These are phyloP conservation scores for Enteromius viviparus DNA, from an alignment of 2,797 vertebrate species.

Conservation along the genomic window DNA sequence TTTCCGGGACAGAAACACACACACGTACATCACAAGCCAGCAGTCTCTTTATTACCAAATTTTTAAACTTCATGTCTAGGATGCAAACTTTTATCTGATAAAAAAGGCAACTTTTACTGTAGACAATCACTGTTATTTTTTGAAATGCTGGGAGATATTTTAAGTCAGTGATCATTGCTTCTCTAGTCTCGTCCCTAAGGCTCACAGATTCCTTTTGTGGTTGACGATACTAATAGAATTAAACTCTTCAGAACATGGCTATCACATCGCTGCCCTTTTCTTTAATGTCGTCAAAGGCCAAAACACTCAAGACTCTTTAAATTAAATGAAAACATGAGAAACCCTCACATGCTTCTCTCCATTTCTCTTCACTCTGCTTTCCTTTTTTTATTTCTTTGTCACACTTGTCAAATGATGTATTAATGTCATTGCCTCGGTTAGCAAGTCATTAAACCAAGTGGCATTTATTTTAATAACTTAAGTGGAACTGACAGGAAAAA, in stretches of 20 bases:
- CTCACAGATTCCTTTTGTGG: slow-evolving; percentile 28
- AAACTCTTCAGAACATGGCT: slow-evolving; percentile 23
- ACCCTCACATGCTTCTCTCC: slow-evolving; percentile 6
- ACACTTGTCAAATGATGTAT: slow-evolving; percentile 1
- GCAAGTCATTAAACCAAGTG: slow-evolving; percentile 1
- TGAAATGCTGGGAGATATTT: slow-evolving; percentile 1
- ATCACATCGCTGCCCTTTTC: slow-evolving; percentile 40
- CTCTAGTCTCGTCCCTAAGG: background rate
- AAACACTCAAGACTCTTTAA: slow-evolving; percentile 36
- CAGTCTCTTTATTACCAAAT: background rate
- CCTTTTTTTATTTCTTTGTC: background rate
- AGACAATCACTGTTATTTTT: slow-evolving; percentile 4
- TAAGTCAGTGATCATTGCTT: background rate
- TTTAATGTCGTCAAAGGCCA: slow-evolving; percentile 40
- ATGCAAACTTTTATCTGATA: background rate
- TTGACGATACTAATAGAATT: slow-evolving; percentile 39
- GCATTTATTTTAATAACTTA: background rate
- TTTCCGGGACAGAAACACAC: slow-evolving; percentile 1
- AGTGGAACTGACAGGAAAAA: background rate
- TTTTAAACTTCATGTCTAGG: background rate
- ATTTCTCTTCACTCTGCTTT: background rate
- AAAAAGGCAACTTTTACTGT: background rate
- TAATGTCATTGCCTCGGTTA: background rate
- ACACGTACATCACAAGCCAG: background rate
- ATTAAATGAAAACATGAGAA: background rate